These are phyloP conservation scores for Corythornis madagascariensis DNA, from an alignment of 2,113 vertebrate species.

Conservation along the genomic window DNA sequence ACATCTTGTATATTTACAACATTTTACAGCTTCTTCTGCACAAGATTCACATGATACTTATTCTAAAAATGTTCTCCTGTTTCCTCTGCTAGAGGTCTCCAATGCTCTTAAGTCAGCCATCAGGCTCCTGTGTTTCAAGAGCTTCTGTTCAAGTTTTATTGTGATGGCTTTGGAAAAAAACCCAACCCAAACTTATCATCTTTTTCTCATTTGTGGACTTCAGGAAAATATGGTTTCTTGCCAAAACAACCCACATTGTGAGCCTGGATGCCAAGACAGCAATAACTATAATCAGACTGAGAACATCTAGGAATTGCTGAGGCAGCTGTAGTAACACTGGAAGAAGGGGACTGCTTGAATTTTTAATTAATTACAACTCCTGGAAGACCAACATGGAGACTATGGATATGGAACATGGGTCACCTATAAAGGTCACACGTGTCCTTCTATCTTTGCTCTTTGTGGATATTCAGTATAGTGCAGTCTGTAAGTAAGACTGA, in stretches of 20 bases:
- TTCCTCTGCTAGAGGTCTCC: not conserved
- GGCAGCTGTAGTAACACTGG: not conserved
- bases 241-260: not conserved
- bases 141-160: conserved; percentile 3
- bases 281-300: not conserved
- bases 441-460: not conserved
- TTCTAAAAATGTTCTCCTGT: not conserved
- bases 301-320: not conserved
- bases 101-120: not conserved
- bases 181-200: not conserved
- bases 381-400: not conserved
- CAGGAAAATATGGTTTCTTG: not conserved
- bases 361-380: not conserved
- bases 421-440: not conserved
- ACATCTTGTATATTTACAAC: not conserved
- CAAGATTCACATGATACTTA: not conserved
- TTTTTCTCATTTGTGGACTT: not conserved
- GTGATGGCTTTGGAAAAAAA: not conserved
- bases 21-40: not conserved
- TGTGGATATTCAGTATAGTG: not conserved
- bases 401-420: not conserved
- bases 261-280: not conserved
- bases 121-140: not conserved
- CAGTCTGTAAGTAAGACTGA: not conserved
- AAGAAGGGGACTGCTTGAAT: not conserved